Base-by-base conservation (phyloP, 2,888 invertebrate genomes). In the Dinocampus coccinellae region DNA sequence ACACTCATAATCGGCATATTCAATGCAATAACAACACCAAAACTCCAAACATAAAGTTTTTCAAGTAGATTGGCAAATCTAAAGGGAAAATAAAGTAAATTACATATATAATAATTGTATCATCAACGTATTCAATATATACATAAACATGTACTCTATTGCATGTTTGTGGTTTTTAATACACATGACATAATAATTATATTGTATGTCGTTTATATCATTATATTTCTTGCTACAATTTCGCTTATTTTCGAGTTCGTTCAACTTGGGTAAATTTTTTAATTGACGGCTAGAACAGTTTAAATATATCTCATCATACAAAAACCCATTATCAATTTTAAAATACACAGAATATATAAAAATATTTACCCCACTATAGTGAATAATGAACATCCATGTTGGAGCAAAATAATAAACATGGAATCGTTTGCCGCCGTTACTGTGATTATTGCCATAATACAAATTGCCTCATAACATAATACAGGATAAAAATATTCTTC, bases 351-450 rank as follows among this genome's bases (percentile, higher is more conserved):
- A n/a, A n/a, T n/a, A n/a, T n/a, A n/a, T n/a, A n/a, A n/a, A n/a
- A n/a, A n/a, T n/a, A n/a, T n/a, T 26, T 57, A 57, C 57, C 57
- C 29, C 13, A 57, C 57, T n/a, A 57, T 29, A 26, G 24, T 16
- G 39, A 71, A 71, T 10, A 66, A 16, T 13, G 65, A 36, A 13
- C 71, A 71, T 3, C 26, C 52, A 29, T 71, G 71, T 24, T 71
- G 57, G 3, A 66, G 29, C n/a, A 66, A 61, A 24, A 66, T 33
- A 24, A 71, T 39, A n/a, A n/a, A n/a, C n/a, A n/a, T n/a, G n/a
- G n/a, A n/a, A n/a, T n/a, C n/a, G n/a, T n/a, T n/a, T n/a, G n/a
- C n/a, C n/a, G n/a, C n/a, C n/a, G n/a, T n/a, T n/a, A n/a, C n/a
- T n/a, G n/a, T n/a, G n/a, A n/a, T n/a, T 11, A 34, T 36, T 10